Conservation (phyloP, 2,113 vertebrate genomes). For the Oenanthe oenanthe region DNA sequence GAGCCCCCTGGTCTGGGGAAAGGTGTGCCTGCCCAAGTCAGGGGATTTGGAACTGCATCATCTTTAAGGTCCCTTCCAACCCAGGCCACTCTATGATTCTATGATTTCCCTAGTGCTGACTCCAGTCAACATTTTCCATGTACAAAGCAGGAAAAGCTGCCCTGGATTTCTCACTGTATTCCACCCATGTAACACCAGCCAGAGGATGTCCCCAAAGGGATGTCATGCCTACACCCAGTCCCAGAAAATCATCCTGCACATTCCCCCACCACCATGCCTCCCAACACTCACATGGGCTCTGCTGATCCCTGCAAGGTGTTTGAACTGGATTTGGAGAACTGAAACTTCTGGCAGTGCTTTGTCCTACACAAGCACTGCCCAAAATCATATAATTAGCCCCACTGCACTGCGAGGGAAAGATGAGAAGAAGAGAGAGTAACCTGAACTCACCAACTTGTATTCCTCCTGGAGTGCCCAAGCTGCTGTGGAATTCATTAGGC, state of each 20-base stretch:
- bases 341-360: background rate
- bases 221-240: background rate
- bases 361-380: background rate
- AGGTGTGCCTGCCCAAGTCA: background rate
- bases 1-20: background rate
- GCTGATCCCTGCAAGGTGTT: background rate
- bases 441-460: conserved; percentile 1
- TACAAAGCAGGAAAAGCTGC: background rate
- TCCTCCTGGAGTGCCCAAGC: conserved; percentile 1
- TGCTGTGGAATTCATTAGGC: conserved; percentile 8
- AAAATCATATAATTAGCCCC: background rate
- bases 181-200: background rate
- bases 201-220: background rate
- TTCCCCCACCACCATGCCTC: fast-evolving
- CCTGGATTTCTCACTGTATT: background rate
- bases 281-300: background rate
- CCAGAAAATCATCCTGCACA: background rate
- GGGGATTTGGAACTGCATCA: background rate
- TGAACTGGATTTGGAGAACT: background rate
- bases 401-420: background rate
- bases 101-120: background rate
- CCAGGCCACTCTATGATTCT: background rate
- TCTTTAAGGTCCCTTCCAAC: background rate
- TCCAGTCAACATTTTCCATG: background rate
- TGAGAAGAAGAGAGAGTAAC: background rate